A percentile compares a stretch with the other conserved stretches of the same genome.
These are phyloP conservation scores for Pelodiscus sinensis DNA, from an alignment of 2,113 vertebrate genomes.

Conservation along the genomic window DNA sequence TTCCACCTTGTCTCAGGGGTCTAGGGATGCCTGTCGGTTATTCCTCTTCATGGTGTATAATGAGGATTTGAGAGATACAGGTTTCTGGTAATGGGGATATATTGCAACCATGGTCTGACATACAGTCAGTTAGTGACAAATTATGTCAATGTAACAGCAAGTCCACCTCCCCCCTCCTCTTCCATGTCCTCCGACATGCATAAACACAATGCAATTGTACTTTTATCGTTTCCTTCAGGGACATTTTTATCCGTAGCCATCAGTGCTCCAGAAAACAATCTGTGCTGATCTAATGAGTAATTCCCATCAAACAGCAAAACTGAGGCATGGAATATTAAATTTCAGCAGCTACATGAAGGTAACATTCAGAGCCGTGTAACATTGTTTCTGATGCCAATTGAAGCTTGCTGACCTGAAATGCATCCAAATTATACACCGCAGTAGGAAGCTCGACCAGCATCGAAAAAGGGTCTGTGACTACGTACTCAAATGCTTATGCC, in stretches of 20 bases:
- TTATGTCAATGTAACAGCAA: neutral
- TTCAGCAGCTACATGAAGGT: neutral
- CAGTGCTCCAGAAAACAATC: slow-evolving; percentile 38
- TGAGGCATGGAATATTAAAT: neutral
- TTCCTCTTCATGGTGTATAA: neutral
- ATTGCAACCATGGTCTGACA: neutral
- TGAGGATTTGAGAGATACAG: neutral
- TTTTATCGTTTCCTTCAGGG: neutral
- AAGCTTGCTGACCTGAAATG: neutral
- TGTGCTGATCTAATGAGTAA: neutral
- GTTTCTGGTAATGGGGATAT: neutral
- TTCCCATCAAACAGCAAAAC: neutral
- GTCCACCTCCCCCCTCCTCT: neutral
- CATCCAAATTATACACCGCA: slow-evolving; percentile 14
- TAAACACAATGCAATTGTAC: neutral
- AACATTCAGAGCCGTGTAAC: neutral
- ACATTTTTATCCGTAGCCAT: neutral
- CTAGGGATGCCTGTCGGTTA: neutral
- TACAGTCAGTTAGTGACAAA: neutral
- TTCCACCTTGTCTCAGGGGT: neutral
- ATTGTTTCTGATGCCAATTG: neutral
- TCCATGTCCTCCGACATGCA: neutral
- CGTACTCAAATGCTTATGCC: neutral
- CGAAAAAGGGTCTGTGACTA: slow-evolving; percentile 14
- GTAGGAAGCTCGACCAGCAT: slow-evolving; percentile 1